phyloP scores from a whole-genome alignment of 2,888 invertebrate genomes.

The Nephrocerus scutellatus region DNA sequence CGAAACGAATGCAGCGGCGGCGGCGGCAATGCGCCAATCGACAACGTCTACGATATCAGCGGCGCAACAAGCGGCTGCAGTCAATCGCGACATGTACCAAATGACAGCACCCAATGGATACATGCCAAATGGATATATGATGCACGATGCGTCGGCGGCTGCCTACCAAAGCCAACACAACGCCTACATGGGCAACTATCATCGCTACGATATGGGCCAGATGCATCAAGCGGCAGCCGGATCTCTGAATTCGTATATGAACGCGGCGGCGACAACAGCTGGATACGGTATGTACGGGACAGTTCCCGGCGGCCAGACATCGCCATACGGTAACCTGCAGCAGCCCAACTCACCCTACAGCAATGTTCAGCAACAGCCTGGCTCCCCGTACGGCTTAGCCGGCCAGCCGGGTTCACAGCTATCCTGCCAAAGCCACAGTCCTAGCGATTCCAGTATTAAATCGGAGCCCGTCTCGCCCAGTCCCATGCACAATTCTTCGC shows the following conservation, averaged over 20 bases:
- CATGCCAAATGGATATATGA: conserved; percentile 95
- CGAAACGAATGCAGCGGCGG: conserved; percentile 40
- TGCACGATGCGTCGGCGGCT: conserved; percentile 65
- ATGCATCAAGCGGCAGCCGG: conserved; percentile 60
- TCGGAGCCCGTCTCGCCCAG: conserved; percentile 81
- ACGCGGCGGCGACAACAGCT: conserved; percentile 51
- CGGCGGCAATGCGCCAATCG: too few species aligned
- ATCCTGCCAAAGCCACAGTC: conserved; percentile 69
- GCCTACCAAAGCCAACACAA: conserved; percentile 74
- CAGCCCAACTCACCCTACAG: conserved; percentile 63
- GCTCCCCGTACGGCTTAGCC: conserved; percentile 55
- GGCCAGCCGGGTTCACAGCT: conserved; percentile 58
- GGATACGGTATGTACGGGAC: conserved; percentile 70
- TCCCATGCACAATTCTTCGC: conserved; percentile 48
- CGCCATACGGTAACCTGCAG: conserved; percentile 65
- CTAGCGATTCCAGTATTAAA: conserved; percentile 81
- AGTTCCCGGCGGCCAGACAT: conserved; percentile 60
- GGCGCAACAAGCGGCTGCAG: conserved; percentile 60
- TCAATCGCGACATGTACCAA: conserved; percentile 72
- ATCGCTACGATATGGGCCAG: conserved; percentile 83
- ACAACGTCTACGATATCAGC: conserved; percentile 52
- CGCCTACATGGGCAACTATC: conserved; percentile 63
- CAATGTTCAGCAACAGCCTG: conserved; percentile 47
- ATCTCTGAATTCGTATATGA: conserved; percentile 63
- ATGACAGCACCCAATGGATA: conserved; percentile 82